Evolutionary conservation across 2,888 invertebrate genomes (phyloP).

Genomic region (Cerceris rybyensis): DNA sequence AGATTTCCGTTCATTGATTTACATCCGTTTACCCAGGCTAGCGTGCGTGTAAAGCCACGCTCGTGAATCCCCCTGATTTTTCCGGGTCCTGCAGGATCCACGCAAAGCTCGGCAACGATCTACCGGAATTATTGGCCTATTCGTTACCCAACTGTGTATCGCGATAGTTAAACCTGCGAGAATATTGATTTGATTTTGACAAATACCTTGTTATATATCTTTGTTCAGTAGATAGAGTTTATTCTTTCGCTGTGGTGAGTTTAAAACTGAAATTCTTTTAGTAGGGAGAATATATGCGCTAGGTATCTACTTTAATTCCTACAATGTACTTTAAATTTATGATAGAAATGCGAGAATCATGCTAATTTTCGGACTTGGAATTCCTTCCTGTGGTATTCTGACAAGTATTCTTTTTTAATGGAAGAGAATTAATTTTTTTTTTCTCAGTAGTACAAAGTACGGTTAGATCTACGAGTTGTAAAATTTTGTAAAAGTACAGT

Average conservation of each 20-base stretch:
- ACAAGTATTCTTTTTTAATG: too few species aligned
- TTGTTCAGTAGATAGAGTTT: not conserved
- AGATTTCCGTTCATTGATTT: constrained; percentile 63
- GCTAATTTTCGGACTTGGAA: too few species aligned
- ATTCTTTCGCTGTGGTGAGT: not conserved
- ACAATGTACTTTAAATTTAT: too few species aligned
- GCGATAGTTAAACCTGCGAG: constrained; percentile 31
- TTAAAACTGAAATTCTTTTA: too few species aligned
- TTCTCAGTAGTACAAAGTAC: too few species aligned
- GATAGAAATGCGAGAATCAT: too few species aligned
- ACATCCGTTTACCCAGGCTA: constrained; percentile 55
- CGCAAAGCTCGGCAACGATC: constrained; percentile 27
- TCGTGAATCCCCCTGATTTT: constrained; percentile 44
- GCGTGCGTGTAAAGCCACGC: constrained; percentile 16
- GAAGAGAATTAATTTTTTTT: too few species aligned
- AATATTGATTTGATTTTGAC: constrained; percentile 46
- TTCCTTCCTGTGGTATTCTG: too few species aligned
- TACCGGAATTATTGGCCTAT: constrained; percentile 8
- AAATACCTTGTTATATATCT: constrained; percentile 24
- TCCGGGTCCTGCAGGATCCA: constrained; percentile 24
- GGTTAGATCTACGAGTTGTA: too few species aligned
- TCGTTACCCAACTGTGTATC: constrained; percentile 47
- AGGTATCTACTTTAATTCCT: too few species aligned
- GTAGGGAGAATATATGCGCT: too few species aligned
- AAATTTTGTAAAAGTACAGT: too few species aligned